phyloP scores from a whole-genome alignment of 1,140 invertebrate species.

The Trachelipus rathkii region DNA sequence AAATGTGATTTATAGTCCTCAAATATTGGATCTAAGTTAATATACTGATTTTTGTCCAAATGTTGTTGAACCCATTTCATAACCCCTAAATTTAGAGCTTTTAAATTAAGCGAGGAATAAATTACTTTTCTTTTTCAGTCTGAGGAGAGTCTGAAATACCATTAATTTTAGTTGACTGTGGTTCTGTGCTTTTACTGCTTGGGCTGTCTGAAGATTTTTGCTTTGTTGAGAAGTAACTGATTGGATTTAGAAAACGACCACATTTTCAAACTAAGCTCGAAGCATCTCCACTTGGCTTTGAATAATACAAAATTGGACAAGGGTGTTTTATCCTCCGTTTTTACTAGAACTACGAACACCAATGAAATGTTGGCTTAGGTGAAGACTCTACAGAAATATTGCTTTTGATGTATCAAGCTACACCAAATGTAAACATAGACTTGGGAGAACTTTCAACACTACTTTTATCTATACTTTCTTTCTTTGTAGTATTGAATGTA shows the following conservation, averaged over 20 bases:
- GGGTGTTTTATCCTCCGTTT: too few species aligned
- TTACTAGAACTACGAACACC: too few species aligned
- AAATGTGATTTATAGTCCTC: constrained; percentile 73
- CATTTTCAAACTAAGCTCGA: neutral
- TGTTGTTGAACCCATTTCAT: constrained; percentile 79
- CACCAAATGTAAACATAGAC: too few species aligned
- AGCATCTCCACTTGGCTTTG: too few species aligned
- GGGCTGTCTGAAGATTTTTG: constrained; percentile 19
- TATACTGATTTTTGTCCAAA: constrained; percentile 75
- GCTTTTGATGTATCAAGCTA: too few species aligned
- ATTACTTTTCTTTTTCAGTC: constrained; percentile 21
- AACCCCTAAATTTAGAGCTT: constrained; percentile 77
- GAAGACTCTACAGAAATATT: too few species aligned
- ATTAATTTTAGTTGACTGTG: constrained; percentile 16
- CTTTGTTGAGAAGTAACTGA: constrained; percentile 18
- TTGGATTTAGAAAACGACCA: neutral
- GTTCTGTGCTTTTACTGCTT: constrained; percentile 10
- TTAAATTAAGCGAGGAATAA: constrained; percentile 53
- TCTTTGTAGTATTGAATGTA: neutral
- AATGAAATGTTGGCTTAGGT: too few species aligned
- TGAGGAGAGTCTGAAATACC: constrained; percentile 8
- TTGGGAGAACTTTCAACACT: too few species aligned
- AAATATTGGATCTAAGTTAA: constrained; percentile 83
- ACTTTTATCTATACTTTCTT: too few species aligned
- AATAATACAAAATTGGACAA: too few species aligned